Percentiles rank a stretch among this genome's conserved stretches.
phyloP scores from a whole-genome alignment of 2,113 vertebrate genomes.

The Lophura nycthemera region DNA sequence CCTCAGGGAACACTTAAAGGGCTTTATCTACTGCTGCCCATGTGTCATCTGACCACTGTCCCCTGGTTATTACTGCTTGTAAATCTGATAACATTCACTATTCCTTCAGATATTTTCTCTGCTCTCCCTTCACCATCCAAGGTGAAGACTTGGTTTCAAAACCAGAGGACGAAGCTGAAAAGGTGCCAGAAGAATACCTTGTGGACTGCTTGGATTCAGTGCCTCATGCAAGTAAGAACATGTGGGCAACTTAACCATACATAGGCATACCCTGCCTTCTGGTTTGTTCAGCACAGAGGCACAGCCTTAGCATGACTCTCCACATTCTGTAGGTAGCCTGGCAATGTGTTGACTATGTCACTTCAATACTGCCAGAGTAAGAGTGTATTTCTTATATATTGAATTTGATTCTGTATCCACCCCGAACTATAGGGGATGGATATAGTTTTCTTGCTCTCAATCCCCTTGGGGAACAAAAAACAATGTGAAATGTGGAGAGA shows the following conservation, averaged over 20 bases:
- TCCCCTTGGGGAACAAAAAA: not conserved
- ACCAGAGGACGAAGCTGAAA: constrained; percentile 86
- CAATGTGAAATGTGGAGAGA: not conserved
- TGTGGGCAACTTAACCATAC: accelerated
- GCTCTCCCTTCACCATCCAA: constrained; percentile 1
- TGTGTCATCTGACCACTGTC: not conserved
- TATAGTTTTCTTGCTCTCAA: not conserved
- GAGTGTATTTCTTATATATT: not conserved
- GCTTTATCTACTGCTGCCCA: constrained; percentile 13
- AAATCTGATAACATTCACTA: not conserved
- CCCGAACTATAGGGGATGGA: not conserved
- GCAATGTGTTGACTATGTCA: not conserved
- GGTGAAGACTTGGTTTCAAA: constrained; percentile 91
- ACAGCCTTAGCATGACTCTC: not conserved
- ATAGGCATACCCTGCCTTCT: accelerated
- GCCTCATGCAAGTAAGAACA: constrained; percentile 36
- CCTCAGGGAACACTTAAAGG: not conserved
- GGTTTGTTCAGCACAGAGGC: not conserved
- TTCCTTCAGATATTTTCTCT: not conserved
- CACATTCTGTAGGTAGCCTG: not conserved
- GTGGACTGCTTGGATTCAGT: constrained; percentile 72
- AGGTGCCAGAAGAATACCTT: constrained; percentile 81
- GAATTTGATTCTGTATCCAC: not conserved
- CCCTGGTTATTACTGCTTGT: not conserved
- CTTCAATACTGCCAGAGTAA: not conserved